Evolutionary conservation across 2,113 vertebrate species (phyloP).

Genomic region (Paracanthobrama guichenoti): DNA sequence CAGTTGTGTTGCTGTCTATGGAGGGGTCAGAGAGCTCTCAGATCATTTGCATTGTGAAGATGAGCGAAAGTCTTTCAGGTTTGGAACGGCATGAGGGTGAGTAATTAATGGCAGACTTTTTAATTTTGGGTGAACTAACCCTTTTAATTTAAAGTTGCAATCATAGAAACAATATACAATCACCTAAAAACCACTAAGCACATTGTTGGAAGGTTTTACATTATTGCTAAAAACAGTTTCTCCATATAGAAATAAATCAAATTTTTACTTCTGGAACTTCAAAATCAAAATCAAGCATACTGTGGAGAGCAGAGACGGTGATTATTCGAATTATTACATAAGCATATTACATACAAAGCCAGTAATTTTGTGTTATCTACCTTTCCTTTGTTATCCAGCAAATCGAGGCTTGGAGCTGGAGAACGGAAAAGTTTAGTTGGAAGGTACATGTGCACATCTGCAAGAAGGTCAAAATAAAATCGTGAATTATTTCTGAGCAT

Average conservation of each 20-base stretch:
- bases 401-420: constrained; percentile 75
- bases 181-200: too few relatives aligned
- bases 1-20: too few relatives aligned
- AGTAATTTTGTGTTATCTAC: constrained; percentile 27
- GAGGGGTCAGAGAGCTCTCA: too few relatives aligned
- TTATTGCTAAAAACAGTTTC: neutral
- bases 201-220: neutral
- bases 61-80: too few relatives aligned
- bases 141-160: too few relatives aligned
- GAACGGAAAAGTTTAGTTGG: constrained; percentile 85
- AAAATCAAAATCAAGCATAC: neutral
- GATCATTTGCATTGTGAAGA: too few relatives aligned
- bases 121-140: too few relatives aligned
- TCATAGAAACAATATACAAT: too few relatives aligned
- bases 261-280: neutral
- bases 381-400: constrained; percentile 68
- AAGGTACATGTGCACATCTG: constrained; percentile 90
- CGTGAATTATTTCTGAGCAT: neutral
- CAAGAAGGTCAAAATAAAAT: neutral
- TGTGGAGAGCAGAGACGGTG: neutral
- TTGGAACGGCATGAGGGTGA: too few relatives aligned
- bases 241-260: neutral
- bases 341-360: neutral
- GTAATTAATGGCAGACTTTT: too few relatives aligned
- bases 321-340: neutral